Percentiles rank a stretch among this genome's conserved stretches.
phyloP scores from a whole-genome alignment of 2,888 invertebrate species.

The Amphipyra berbera region DNA sequence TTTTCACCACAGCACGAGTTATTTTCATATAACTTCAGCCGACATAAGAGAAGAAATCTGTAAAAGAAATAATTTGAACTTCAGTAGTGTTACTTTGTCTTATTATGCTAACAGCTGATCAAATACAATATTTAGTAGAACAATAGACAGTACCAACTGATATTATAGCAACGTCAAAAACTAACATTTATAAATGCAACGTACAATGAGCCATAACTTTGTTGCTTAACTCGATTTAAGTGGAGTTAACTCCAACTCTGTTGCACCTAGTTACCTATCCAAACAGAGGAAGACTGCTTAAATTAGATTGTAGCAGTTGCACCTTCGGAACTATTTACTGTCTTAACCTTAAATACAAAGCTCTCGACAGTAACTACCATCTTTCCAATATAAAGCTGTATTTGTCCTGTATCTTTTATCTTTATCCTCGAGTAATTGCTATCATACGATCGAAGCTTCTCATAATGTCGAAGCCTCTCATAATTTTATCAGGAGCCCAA shows the following conservation, averaged over 20 bases:
- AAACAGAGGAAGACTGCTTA: neutral
- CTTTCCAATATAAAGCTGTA: no score
- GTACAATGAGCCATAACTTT: neutral
- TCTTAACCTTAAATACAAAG: no score
- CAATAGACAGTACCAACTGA: no score
- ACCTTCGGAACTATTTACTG: neutral
- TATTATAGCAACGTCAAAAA: neutral
- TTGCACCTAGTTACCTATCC: neutral
- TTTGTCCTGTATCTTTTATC: neutral
- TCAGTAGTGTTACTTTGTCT: no score
- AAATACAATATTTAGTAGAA: no score
- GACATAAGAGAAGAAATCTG: no score
- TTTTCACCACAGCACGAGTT: no score
- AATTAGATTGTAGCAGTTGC: neutral
- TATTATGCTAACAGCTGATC: no score
- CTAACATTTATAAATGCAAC: neutral
- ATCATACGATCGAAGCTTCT: slow-evolving; percentile 15
- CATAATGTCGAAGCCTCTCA: slow-evolving; percentile 6
- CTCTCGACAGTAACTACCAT: no score
- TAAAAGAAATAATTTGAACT: no score
- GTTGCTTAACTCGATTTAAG: neutral
- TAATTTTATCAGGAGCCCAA: slow-evolving; percentile 36
- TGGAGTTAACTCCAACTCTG: no score
- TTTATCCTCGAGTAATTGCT: neutral
- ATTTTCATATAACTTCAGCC: no score